Percentiles rank a stretch among this genome's conserved stretches.
phyloP scores from a whole-genome alignment of 2,888 invertebrate species.

The Brenthis daphne region DNA sequence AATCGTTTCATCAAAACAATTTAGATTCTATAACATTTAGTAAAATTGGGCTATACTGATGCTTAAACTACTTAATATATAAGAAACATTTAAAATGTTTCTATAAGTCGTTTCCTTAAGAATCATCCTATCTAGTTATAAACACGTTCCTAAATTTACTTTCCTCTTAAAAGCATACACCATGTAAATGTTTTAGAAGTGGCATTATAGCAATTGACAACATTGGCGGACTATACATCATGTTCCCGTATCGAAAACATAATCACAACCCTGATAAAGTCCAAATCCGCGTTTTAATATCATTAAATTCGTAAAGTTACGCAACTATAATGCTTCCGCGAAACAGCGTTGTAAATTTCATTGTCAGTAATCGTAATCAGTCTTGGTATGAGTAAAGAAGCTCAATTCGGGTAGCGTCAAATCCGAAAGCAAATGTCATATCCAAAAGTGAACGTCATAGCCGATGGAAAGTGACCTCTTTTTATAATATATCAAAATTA shows the following conservation, averaged over 20 bases:
- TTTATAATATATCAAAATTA: not conserved
- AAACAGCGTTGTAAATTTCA: conserved; percentile 34
- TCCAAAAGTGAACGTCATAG: conserved; percentile 26
- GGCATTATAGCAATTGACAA: conserved; percentile 37
- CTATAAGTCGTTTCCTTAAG: conserved; percentile 8
- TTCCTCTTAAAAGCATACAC: conserved; percentile 22
- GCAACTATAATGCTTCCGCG: conserved; percentile 12
- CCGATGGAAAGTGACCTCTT: conserved; percentile 3
- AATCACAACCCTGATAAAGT: conserved; percentile 35
- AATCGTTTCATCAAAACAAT: conserved; percentile 5
- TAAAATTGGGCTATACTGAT: conserved; percentile 11
- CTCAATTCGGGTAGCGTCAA: conserved; percentile 15
- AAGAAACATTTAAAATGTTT: conserved; percentile 14
- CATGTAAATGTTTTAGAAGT: conserved; percentile 22
- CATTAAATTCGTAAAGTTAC: conserved; percentile 48
- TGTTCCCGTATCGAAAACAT: conserved; percentile 34
- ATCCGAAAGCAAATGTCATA: conserved; percentile 17
- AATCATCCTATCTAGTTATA: conserved; percentile 23
- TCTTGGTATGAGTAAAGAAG: conserved; percentile 36
- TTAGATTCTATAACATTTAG: conserved; percentile 5
- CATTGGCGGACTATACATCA: conserved; percentile 22
- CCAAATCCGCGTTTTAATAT: conserved; percentile 36
- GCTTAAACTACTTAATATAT: conserved; percentile 7
- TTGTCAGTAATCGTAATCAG: conserved; percentile 40
- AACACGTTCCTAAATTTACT: conserved; percentile 5